A percentile compares a stretch with the other conserved stretches of the same genome.
These are phyloP conservation scores for Stenoptilia bipunctidactyla DNA, from an alignment of 2,888 invertebrate species.

Conservation along the genomic window DNA sequence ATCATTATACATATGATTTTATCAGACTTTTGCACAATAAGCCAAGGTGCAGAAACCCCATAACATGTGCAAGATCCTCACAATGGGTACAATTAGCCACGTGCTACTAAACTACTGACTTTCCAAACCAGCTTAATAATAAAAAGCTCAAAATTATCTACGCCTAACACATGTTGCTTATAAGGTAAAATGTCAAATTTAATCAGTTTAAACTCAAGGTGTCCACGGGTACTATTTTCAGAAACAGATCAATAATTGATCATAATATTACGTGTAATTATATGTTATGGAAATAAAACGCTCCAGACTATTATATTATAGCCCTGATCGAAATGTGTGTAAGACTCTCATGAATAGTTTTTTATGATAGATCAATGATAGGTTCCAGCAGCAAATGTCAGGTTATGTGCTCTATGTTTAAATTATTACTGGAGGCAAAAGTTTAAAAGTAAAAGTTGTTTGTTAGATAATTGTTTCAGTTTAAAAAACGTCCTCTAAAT, in stretches of 20 bases:
- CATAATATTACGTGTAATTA: not conserved
- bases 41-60: slow-evolving; percentile 13
- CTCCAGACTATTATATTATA: not conserved
- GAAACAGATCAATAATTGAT: not conserved
- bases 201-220: not conserved
- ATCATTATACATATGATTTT: too few relatives aligned
- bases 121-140: too few relatives aligned
- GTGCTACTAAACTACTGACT: too few relatives aligned
- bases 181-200: not conserved
- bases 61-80: not conserved
- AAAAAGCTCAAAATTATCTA: not conserved
- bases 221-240: not conserved
- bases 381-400: not conserved
- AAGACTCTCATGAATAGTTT: not conserved
- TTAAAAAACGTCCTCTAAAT: too few relatives aligned
- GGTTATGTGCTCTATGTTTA: too few relatives aligned
- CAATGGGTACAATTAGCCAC: not conserved
- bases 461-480: too few relatives aligned
- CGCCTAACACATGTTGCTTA: not conserved
- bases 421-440: too few relatives aligned
- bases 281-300: not conserved
- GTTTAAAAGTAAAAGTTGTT: too few relatives aligned
- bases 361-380: not conserved
- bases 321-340: not conserved
- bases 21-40: too few relatives aligned